A percentile compares a stretch with the other conserved stretches of the same genome.
phyloP scores from a whole-genome alignment of 2,113 vertebrate genomes.

The Chaetops frenatus region DNA sequence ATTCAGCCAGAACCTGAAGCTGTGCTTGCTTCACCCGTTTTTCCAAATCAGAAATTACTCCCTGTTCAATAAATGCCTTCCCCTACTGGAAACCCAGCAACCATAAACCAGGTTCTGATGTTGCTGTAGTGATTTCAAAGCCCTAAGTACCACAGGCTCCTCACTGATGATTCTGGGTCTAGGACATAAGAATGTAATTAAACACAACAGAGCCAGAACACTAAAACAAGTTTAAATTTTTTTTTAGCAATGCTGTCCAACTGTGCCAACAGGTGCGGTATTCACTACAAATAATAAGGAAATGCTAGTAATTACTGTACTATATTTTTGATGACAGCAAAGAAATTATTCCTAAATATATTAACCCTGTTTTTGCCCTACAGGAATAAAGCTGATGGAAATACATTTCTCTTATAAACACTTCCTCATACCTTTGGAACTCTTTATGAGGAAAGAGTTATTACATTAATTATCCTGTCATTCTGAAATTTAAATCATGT shows the following conservation, averaged over 20 bases:
- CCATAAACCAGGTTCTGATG: background rate
- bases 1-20: background rate
- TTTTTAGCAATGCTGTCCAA: background rate
- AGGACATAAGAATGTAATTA: background rate
- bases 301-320: background rate
- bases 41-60: background rate
- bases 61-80: background rate
- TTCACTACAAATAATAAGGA: background rate
- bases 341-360: background rate
- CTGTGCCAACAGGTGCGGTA: background rate
- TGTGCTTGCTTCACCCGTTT: background rate
- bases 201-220: background rate
- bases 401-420: background rate
- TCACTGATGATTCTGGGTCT: background rate
- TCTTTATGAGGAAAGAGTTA: conserved; percentile 26
- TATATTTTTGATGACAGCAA: background rate
- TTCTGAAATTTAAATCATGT: conserved; percentile 36
- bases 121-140: background rate
- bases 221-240: background rate
- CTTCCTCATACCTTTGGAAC: background rate
- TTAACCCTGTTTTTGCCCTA: background rate
- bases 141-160: background rate
- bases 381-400: conserved; percentile 1
- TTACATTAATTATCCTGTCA: conserved; percentile 28
- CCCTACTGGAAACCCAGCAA: background rate